Evolutionary conservation across 2,113 vertebrate species (phyloP).

Genomic region (Engystomops pustulosus): DNA sequence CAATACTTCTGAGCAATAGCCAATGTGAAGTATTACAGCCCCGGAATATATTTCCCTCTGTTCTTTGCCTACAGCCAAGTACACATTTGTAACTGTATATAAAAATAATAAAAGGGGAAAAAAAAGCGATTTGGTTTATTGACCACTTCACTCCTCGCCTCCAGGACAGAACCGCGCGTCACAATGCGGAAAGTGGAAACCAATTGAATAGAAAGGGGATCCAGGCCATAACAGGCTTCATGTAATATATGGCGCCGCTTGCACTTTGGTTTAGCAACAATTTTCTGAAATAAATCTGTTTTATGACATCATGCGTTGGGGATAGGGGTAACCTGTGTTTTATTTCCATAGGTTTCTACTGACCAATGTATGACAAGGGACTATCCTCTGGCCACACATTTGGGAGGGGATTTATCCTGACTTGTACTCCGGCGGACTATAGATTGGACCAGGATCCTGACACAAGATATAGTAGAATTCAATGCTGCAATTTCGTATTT

Average conservation of each 20-base stretch:
- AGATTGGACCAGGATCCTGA: no score
- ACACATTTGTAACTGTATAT: conserved; percentile 28
- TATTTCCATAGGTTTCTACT: no score
- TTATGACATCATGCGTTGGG: no score
- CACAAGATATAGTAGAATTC: no score
- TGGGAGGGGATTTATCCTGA: no score
- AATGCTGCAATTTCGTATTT: no score
- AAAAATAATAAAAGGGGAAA: conserved; percentile 30
- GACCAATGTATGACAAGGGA: no score
- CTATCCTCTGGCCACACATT: no score
- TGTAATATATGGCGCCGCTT: neutral
- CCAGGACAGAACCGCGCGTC: conserved; percentile 17
- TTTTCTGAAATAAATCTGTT: no score
- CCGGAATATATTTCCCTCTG: conserved; percentile 6
- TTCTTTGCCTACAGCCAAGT: neutral
- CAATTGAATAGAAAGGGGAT: neutral
- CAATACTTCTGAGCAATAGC: conserved; percentile 29
- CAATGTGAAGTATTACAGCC: conserved; percentile 18
- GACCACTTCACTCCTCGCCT: conserved; percentile 32
- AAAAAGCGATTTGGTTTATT: conserved; percentile 33
- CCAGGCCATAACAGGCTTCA: neutral
- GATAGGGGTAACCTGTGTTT: no score
- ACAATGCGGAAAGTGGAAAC: neutral
- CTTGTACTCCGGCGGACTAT: no score
- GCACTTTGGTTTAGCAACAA: neutral